phyloP scores from a whole-genome alignment of 92 coral and sea anemone species.

The Metridium senile region DNA sequence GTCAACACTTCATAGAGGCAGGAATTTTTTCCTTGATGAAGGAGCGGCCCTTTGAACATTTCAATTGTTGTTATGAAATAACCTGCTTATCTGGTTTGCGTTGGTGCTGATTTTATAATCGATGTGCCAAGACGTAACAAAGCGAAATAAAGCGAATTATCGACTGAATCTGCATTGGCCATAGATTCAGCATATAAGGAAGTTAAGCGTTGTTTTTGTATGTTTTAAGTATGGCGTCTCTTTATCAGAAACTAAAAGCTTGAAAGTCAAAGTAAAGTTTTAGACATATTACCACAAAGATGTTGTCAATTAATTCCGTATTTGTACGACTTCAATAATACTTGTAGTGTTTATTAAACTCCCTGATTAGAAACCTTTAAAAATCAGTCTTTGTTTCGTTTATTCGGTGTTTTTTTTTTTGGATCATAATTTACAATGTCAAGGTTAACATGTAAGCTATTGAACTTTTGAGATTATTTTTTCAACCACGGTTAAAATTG shows the following conservation, averaged over 20 bases:
- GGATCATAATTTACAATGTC: too few relatives aligned
- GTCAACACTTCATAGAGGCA: not conserved
- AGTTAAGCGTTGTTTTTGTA: too few relatives aligned
- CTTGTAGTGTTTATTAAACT: too few relatives aligned
- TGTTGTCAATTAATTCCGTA: too few relatives aligned
- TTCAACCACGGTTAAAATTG: not conserved
- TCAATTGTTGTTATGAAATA: constrained; percentile 21
- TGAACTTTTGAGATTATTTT: not conserved
- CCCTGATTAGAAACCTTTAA: too few relatives aligned
- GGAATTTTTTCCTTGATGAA: not conserved
- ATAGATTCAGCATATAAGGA: not conserved
- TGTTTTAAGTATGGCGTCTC: too few relatives aligned
- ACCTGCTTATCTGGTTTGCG: constrained; percentile 37
- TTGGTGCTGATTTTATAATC: constrained; percentile 1
- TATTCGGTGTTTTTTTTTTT: not conserved
- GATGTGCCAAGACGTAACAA: constrained; percentile 7
- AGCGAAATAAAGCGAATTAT: not conserved
- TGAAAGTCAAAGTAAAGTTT: too few relatives aligned
- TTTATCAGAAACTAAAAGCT: too few relatives aligned
- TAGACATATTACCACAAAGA: too few relatives aligned
- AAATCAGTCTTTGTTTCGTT: too few relatives aligned
- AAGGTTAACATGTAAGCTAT: not conserved
- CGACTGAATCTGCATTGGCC: not conserved
- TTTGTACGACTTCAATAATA: too few relatives aligned
- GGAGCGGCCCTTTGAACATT: constrained; percentile 43